phyloP scores from a whole-genome alignment of 1,140 invertebrate genomes.

The Atta texana region DNA sequence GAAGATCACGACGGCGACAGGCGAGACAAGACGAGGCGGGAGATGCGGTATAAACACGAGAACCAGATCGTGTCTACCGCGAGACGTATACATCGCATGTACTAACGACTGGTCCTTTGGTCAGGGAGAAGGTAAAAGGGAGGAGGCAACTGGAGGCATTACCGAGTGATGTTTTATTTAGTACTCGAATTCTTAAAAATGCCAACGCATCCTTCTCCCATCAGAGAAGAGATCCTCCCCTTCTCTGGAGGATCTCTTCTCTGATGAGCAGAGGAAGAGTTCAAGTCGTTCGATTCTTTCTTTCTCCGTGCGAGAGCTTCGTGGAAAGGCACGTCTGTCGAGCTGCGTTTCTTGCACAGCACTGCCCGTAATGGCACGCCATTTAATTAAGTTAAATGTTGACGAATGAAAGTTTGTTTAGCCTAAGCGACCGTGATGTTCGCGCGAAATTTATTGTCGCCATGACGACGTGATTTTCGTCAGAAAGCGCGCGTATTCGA shows the following conservation, averaged over 20 bases:
- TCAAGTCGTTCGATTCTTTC: conserved; percentile 39
- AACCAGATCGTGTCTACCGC: conserved; percentile 79
- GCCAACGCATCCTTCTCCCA: conserved; percentile 54
- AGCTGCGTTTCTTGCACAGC: conserved; percentile 56
- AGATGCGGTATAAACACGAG: conserved; percentile 57
- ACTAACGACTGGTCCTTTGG: conserved; percentile 77
- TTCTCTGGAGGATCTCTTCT: conserved; percentile 6
- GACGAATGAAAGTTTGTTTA: conserved; percentile 54
- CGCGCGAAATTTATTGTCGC: conserved; percentile 38
- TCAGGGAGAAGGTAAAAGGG: not conserved
- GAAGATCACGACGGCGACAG: conserved; percentile 59
- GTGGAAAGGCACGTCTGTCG: conserved; percentile 30
- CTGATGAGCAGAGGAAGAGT: conserved; percentile 42
- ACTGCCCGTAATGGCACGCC: conserved; percentile 19
- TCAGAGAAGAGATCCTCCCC: no score
- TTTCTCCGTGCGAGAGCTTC: conserved; percentile 6
- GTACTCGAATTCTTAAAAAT: conserved; percentile 81
- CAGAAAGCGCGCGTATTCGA: not conserved
- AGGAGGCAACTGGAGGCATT: conserved; percentile 3
- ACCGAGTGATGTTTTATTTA: conserved; percentile 84
- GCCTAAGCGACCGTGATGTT: not conserved
- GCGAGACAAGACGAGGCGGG: conserved; percentile 58
- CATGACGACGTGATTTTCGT: not conserved
- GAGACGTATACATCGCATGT: conserved; percentile 80
- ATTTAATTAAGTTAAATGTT: conserved; percentile 64